Evolutionary conservation across 2,888 invertebrate genomes (phyloP).

Genomic region (Brachypalpus laphriformis): DNA sequence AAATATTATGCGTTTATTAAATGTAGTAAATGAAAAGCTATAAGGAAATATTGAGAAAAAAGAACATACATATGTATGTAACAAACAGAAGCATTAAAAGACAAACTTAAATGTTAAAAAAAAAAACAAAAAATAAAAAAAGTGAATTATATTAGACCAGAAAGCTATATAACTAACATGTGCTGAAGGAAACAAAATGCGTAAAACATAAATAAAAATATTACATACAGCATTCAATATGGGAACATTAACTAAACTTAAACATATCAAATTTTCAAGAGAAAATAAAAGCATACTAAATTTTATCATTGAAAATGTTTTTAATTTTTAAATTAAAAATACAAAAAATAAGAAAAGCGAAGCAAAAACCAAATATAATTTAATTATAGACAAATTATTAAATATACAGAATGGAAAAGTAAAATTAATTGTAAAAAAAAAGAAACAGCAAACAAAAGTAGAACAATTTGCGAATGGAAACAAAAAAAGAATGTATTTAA

Average conservation of each 20-base stretch:
- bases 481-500: slow-evolving; percentile 73
- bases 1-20: slow-evolving; percentile 36
- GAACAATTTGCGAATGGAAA: slow-evolving; percentile 47
- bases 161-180: slow-evolving; percentile 23
- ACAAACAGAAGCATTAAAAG: slow-evolving; percentile 72
- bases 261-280: slow-evolving; percentile 74
- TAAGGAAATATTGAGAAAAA: slow-evolving; percentile 42
- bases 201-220: slow-evolving; percentile 32
- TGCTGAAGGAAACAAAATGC: slow-evolving; percentile 41
- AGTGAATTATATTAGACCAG: slow-evolving; percentile 40
- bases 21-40: slow-evolving; percentile 32
- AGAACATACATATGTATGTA: slow-evolving; percentile 34
- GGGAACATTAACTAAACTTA: slow-evolving; percentile 69
- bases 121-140: slow-evolving; percentile 32
- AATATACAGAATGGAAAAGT: slow-evolving; percentile 51
- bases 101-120: slow-evolving; percentile 57
- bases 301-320: slow-evolving; percentile 52
- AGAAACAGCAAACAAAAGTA: slow-evolving; percentile 64
- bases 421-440: slow-evolving; percentile 24
- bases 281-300: slow-evolving; percentile 69
- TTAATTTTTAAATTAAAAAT: slow-evolving; percentile 49
- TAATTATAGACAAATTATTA: slow-evolving; percentile 67
- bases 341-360: slow-evolving; percentile 53
- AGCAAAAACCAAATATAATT: slow-evolving; percentile 73
- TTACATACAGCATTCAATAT: slow-evolving; percentile 66